Evolutionary conservation across 2,113 vertebrate genomes (phyloP), one percentile per base, ranked within the genome.

Genomic region (Natator depressus): DNA sequence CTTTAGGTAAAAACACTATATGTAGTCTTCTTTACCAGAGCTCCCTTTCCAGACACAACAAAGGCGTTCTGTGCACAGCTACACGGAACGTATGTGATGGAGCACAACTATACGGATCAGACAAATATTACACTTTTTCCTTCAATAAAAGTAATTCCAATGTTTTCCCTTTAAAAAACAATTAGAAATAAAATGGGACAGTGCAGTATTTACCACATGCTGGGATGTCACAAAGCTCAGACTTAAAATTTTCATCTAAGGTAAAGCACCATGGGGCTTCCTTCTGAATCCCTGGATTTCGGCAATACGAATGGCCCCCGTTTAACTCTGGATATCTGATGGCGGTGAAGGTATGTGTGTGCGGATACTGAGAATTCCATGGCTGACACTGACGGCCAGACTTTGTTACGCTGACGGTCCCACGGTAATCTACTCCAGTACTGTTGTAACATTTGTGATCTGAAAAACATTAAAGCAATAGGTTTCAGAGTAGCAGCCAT

Each of bases 201-300:
- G 4, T 4, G 8, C 8, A 12, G 31, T 80, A 95, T 94, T 99
- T 98, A 99, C 99, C 99, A 14, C 99, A 99, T 2, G 99, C 97
- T 0, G 99, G 98, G 90, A 99, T 99, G 59, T 99, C 99, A 3
- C 99, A 99, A 75, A 99, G 98, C 97, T 99, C 99, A 51, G 99
- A 99, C 92, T 99, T 99, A 25, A 99, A 98, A n/a, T 98, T 98
- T 94, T 99, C 99, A 27, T 99, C 99, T 96, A 99, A 95, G 19
- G 99, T 99, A 98, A 99, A 99, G 98, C 99, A 99, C 99, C 99
- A 99, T 19, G 99, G 99, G 2, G 99, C 99, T 0, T 99, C 99
- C 80, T 99, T 99, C 95, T 99, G 99, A 97, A 99, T 99, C 1
- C 99, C 99, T 0, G 99, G 99, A 97, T 99, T 99, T 47, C 99